These are phyloP conservation scores for Rhopalosiphum maidis DNA, from an alignment of 1,140 invertebrate species.

Conservation along the genomic window DNA sequence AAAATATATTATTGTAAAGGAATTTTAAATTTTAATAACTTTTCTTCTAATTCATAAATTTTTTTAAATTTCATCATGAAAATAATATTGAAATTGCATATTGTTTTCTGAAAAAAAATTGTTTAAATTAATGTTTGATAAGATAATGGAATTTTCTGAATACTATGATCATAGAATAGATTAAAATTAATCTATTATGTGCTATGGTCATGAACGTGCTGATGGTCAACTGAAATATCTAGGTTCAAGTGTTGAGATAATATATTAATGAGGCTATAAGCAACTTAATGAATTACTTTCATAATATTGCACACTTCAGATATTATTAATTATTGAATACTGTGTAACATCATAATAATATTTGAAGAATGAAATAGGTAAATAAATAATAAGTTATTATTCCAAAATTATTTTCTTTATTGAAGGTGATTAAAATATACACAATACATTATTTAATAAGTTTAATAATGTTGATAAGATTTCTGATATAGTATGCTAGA, in stretches of 20 bases:
- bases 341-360: background rate
- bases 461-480: background rate
- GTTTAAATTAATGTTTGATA: background rate
- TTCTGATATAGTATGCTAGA: background rate
- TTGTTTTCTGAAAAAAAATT: background rate
- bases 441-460: background rate
- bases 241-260: background rate
- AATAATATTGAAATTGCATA: background rate
- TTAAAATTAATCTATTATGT: no score
- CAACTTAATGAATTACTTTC: background rate
- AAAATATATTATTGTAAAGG: background rate
- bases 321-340: background rate
- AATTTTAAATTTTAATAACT: background rate
- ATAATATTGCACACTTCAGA: background rate
- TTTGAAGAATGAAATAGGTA: no score
- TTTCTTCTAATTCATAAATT: background rate
- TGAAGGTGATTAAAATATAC: background rate
- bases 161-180: background rate
- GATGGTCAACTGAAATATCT: conserved; percentile 9
- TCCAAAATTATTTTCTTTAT: background rate
- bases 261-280: background rate
- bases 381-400: no score
- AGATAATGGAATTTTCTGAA: conserved; percentile 8
- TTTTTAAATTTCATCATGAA: background rate
- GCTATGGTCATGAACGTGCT: background rate